These are phyloP conservation scores for Philonicus albiceps DNA, from an alignment of 2,888 invertebrate species.

Conservation along the genomic window DNA sequence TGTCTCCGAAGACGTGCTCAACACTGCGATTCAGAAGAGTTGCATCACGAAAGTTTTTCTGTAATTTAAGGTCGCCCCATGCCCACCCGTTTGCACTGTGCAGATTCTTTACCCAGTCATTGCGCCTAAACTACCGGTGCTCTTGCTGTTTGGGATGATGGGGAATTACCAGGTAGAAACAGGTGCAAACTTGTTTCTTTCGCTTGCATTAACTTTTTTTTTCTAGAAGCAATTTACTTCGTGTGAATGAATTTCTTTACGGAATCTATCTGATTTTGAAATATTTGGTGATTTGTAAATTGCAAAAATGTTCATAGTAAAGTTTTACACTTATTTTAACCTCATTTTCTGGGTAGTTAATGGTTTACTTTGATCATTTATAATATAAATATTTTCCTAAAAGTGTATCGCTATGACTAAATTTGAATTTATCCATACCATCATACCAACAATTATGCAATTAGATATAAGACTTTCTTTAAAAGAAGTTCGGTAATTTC, in stretches of 20 bases:
- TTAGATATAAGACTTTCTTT: no score
- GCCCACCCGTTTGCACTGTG: not conserved
- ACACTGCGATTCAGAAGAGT: not conserved
- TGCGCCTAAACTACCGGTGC: not conserved
- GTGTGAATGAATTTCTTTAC: not conserved
- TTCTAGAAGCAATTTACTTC: not conserved
- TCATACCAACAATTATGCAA: no score
- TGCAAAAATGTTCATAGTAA: not conserved
- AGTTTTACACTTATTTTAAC: not conserved
- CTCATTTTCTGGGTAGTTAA: not conserved
- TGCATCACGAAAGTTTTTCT: slow-evolving; percentile 13
- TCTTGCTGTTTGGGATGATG: not conserved
- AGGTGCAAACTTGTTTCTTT: not conserved
- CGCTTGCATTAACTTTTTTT: not conserved
- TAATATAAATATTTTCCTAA: no score
- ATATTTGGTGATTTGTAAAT: not conserved
- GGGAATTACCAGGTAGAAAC: slow-evolving; percentile 4
- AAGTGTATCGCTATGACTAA: no score
- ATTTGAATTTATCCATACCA: no score
- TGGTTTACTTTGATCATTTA: not conserved
- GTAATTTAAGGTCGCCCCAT: not conserved
- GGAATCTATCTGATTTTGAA: not conserved
- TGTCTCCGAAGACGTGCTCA: not conserved
- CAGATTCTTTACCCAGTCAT: slow-evolving; percentile 17
- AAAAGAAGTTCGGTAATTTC: no score